These are phyloP conservation scores for Lampris megalopsis DNA, from an alignment of 2,113 vertebrate species.

Conservation along the genomic window DNA sequence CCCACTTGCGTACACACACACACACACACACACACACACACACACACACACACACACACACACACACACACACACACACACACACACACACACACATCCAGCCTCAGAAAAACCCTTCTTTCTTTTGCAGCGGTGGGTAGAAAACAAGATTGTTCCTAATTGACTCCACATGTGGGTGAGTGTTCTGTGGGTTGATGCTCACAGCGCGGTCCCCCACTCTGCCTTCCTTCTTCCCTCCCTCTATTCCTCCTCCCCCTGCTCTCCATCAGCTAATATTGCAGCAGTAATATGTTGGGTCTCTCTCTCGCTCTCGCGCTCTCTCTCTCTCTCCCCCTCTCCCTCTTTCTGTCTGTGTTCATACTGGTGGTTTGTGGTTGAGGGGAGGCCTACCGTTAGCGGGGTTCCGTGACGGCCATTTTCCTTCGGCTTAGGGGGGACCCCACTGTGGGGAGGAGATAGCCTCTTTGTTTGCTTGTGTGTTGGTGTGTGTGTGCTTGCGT, in stretches of 20 bases:
- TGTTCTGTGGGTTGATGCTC: slow-evolving; percentile 84
- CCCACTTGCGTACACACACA: slow-evolving; percentile 13
- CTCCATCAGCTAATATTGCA: slow-evolving; percentile 78
- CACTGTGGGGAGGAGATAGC: slow-evolving; percentile 57
- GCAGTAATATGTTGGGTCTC: slow-evolving; percentile 62
- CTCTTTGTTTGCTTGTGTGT: slow-evolving; percentile 21
- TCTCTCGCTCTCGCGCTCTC: slow-evolving; percentile 23
- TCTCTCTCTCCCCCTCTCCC: slow-evolving; percentile 55
- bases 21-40: slow-evolving; percentile 4
- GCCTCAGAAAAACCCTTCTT: slow-evolving; percentile 74
- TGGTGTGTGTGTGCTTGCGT: slow-evolving; percentile 64
- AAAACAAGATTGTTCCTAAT: slow-evolving; percentile 89
- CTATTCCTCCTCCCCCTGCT: slow-evolving; percentile 37
- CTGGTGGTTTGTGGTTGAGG: slow-evolving; percentile 72
- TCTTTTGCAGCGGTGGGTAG: slow-evolving; percentile 83
- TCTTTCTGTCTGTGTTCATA: slow-evolving; percentile 20
- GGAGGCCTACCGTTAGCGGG: slow-evolving; percentile 75
- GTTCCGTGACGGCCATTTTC: slow-evolving; percentile 80
- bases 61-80: slow-evolving; percentile 4
- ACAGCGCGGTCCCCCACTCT: slow-evolving; percentile 66
- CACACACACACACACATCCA: slow-evolving; percentile 30
- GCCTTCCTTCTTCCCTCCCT: slow-evolving; percentile 60
- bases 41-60: slow-evolving; percentile 1
- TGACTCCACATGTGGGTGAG: slow-evolving; percentile 87
- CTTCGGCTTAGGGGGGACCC: slow-evolving; percentile 72